Conservation (phyloP, 53 echinoderm and acorn worm species). For the Glandiceps talaboti region DNA sequence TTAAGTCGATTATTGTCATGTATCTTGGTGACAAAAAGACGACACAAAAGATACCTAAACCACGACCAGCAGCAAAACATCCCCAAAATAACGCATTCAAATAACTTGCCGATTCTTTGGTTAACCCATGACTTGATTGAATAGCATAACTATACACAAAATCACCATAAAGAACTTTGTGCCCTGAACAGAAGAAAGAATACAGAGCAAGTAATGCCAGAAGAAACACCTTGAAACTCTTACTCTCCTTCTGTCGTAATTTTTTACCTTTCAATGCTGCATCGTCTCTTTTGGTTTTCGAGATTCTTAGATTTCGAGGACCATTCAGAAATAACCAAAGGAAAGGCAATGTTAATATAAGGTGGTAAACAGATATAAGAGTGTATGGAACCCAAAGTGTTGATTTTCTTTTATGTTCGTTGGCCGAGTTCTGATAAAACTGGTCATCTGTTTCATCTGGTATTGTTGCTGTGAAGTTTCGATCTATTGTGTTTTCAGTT, state of each 20-base stretch:
- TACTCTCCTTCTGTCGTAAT: neutral
- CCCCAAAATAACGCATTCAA: conserved; percentile 64
- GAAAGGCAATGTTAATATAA: neutral
- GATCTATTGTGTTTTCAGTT: no score
- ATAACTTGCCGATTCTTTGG: conserved; percentile 24
- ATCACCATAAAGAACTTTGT: neutral
- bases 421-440: no score
- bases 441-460: no score
- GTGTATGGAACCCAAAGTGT: neutral
- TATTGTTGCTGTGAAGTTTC: no score
- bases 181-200: neutral
- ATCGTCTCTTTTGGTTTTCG: no score
- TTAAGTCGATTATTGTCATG: conserved; percentile 50
- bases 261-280: no score
- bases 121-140: conserved; percentile 8
- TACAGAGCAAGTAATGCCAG: neutral
- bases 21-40: conserved; percentile 22
- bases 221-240: neutral
- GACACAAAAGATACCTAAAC: conserved; percentile 68
- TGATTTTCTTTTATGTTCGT: no score
- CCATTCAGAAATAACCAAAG: no score
- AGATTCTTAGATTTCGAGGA: no score
- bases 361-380: neutral
- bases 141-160: conserved; percentile 9
- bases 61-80: conserved; percentile 54